These are phyloP conservation scores for Ceratina australensis DNA, from an alignment of 1,140 invertebrate genomes.

Conservation along the genomic window DNA sequence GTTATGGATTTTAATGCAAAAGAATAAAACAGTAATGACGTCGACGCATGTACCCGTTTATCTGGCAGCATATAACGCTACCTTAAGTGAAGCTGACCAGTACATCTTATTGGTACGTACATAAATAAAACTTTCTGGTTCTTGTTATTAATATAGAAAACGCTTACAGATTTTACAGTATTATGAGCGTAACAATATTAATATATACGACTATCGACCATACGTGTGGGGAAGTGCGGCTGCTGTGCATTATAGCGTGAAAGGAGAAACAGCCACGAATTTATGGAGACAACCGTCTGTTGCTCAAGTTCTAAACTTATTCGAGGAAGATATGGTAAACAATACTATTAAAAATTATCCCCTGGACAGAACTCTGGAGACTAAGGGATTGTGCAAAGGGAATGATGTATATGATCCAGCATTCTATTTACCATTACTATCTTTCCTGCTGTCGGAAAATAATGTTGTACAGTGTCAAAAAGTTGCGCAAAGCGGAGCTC, in stretches of 20 bases:
- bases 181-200: constrained; percentile 83
- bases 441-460: constrained; percentile 82
- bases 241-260: constrained; percentile 86
- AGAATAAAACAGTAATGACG: constrained; percentile 82
- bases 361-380: constrained; percentile 65
- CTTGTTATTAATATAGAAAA: constrained; percentile 6
- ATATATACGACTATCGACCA: constrained; percentile 85
- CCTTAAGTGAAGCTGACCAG: constrained; percentile 83
- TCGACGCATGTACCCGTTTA: constrained; percentile 85
- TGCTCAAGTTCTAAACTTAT: constrained; percentile 85
- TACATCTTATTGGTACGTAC: constrained; percentile 79
- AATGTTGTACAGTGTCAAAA: constrained; percentile 84
- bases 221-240: constrained; percentile 90
- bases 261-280: constrained; percentile 81
- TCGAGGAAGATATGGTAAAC: constrained; percentile 82
- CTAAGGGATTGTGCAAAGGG: constrained; percentile 15
- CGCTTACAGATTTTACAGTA: constrained; percentile 79
- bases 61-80: constrained; percentile 86
- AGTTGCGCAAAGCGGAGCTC: constrained; percentile 82
- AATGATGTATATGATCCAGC: constrained; percentile 84
- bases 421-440: constrained; percentile 86
- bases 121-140: background rate
- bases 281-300: constrained; percentile 86
- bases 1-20: constrained; percentile 81
- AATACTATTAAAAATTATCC: constrained; percentile 87